These are phyloP conservation scores for Dione juno DNA, from an alignment of 2,888 invertebrate species.

Conservation along the genomic window DNA sequence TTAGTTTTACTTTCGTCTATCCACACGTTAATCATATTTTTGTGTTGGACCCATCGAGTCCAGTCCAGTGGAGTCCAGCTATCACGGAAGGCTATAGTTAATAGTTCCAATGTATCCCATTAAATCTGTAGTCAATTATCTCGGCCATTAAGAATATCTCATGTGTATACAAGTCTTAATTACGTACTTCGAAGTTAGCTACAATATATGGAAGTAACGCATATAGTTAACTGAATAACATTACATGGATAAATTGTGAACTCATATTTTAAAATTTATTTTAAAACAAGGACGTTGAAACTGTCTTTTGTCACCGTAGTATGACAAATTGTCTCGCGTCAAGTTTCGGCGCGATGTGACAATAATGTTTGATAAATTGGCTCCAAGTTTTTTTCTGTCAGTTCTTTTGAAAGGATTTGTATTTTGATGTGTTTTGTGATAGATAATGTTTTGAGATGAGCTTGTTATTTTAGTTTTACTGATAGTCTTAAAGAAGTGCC, in stretches of 20 bases:
- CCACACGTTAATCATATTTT: too few relatives aligned
- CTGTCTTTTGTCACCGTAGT: conserved; percentile 49
- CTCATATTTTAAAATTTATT: conserved; percentile 19
- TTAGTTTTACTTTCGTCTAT: too few relatives aligned
- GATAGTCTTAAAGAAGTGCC: too few relatives aligned
- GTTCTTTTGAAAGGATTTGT: conserved; percentile 16
- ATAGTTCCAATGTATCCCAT: too few relatives aligned
- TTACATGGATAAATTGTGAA: conserved; percentile 21
- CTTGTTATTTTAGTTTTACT: not conserved
- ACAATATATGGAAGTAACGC: too few relatives aligned
- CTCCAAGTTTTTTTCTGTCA: conserved; percentile 25
- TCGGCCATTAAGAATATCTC: too few relatives aligned
- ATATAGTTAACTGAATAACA: not conserved
- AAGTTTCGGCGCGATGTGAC: conserved; percentile 53
- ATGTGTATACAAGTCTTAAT: too few relatives aligned
- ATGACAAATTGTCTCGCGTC: conserved; percentile 52
- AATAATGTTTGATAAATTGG: conserved; percentile 50
- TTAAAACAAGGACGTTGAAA: conserved; percentile 31
- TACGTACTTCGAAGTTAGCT: too few relatives aligned
- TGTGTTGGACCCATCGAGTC: too few relatives aligned
- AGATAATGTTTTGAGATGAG: conserved; percentile 1
- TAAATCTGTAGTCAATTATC: too few relatives aligned
- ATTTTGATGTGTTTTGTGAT: conserved; percentile 6
- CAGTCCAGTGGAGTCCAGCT: too few relatives aligned
- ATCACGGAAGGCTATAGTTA: too few relatives aligned